A percentile compares a stretch with the other conserved stretches of the same genome.
Evolutionary conservation across 2,797 vertebrate species (phyloP).

Genomic region (Micrastur ruficollis): DNA sequence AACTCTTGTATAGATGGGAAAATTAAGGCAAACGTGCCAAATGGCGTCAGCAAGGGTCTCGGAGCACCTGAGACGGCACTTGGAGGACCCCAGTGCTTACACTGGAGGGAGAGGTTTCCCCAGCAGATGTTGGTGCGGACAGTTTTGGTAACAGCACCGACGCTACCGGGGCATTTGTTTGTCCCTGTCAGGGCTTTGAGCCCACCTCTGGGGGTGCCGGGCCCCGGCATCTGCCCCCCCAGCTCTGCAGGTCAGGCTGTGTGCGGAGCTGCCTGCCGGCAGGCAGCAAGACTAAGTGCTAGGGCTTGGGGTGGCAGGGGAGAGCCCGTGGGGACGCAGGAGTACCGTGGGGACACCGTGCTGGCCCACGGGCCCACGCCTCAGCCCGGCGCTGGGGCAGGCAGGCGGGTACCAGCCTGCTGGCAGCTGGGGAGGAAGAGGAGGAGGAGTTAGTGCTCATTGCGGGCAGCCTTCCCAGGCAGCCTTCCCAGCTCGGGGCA

Average conservation of each 20-base stretch:
- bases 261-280: background rate
- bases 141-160: fast-evolving
- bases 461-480: background rate
- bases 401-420: background rate
- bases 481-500: background rate
- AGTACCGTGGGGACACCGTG: background rate
- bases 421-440: background rate
- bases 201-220: fast-evolving
- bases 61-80: fast-evolving
- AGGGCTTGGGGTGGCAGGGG: background rate
- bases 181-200: too few relatives aligned
- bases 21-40: background rate
- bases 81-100: background rate
- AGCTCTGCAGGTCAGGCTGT: background rate
- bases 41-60: background rate
- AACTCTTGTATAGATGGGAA: fast-evolving
- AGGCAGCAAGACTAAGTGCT: background rate
- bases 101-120: fast-evolving
- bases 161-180: fast-evolving
- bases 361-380: background rate
- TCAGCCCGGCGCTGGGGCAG: background rate
- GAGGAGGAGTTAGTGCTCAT: background rate
- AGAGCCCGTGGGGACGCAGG: background rate
- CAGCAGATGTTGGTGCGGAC: fast-evolving
- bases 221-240: background rate